Conservation (phyloP, 2,888 invertebrate genomes). For the Eristalinus aeneus region DNA sequence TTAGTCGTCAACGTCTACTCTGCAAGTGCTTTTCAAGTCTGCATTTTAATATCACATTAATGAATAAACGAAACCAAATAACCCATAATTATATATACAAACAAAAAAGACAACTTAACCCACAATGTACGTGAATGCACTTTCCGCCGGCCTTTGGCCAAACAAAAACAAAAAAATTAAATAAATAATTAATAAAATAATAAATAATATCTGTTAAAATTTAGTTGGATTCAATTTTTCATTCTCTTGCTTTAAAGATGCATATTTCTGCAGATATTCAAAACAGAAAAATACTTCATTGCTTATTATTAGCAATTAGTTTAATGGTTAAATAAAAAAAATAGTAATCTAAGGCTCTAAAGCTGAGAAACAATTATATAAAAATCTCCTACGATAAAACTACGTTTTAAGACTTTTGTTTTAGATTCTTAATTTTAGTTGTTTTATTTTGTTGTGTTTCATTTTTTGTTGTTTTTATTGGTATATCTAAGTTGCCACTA, state of each 20-base stretch:
- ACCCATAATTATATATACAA: constrained; percentile 34
- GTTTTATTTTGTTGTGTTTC: constrained; percentile 21
- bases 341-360: constrained; percentile 62
- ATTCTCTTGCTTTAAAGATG: constrained; percentile 65
- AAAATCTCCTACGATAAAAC: constrained; percentile 64
- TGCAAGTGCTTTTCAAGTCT: neutral
- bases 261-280: constrained; percentile 68
- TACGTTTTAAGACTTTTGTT: constrained; percentile 51
- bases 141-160: constrained; percentile 71
- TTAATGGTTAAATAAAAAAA: constrained; percentile 61
- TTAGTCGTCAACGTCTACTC: neutral
- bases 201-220: constrained; percentile 65
- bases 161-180: constrained; percentile 59
- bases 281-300: constrained; percentile 63
- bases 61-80: constrained; percentile 37
- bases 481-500: constrained; percentile 64
- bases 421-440: constrained; percentile 50
- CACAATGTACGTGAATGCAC: constrained; percentile 69
- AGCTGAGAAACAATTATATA: constrained; percentile 69
- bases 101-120: constrained; percentile 46
- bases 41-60: constrained; percentile 42
- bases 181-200: constrained; percentile 68
- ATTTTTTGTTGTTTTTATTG: constrained; percentile 37
- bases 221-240: constrained; percentile 37
- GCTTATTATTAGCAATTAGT: constrained; percentile 49